Evolutionary conservation across 2,113 vertebrate genomes (phyloP), one percentile per base, ranked within the genome.

Genomic region (Syrrhaptes paradoxus): DNA sequence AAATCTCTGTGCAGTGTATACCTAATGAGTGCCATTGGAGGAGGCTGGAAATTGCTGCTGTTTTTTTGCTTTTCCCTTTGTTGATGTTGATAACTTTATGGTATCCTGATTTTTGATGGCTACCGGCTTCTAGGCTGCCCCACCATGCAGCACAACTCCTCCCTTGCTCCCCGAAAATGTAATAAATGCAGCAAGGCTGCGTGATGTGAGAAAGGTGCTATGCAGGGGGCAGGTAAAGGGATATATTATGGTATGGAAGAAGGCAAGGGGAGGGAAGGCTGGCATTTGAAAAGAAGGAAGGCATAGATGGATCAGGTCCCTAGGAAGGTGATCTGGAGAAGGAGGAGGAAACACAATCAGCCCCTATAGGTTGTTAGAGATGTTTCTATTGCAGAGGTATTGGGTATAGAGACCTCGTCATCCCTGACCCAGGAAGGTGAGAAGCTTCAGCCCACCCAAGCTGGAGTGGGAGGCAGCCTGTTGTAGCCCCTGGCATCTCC

Each of bases 71-170:
- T 51, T 86, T 85, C 14, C 6, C 73, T 89, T 88, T 88, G 65
- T 83, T 75, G 89, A 10, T 95, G 83, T 68, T 87, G 78, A 72
- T 73, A 80, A 88, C 85, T 90, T 88, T 15, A 80, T 51, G 68
- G 45, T 32, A 34, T 48, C 18, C 28, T 80, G 41, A 10, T 32
- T 88, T n/a, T n/a, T n/a, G n/a, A n/a, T n/a, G n/a, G 13, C 38
- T 76, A 17, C 38, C 5, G 6, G 15, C 20, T 38, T 65, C 9
- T 17, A 89, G 49, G 66, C 31, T 49, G 11, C 28, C 0, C 2
- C 32, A 29, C 18, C 4, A 1, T 1, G 14, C 38, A 46, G 54
- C 49, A 61, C 36, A 43, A 25, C 28, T 68, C 61, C 31, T 55
- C 11, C 59, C 26, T 62, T 49, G 46, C 81, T 51, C 24, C 51